A percentile compares a stretch with the other conserved stretches of the same genome.
phyloP scores from a whole-genome alignment of 2,113 vertebrate genomes.

The Anser cygnoides region DNA sequence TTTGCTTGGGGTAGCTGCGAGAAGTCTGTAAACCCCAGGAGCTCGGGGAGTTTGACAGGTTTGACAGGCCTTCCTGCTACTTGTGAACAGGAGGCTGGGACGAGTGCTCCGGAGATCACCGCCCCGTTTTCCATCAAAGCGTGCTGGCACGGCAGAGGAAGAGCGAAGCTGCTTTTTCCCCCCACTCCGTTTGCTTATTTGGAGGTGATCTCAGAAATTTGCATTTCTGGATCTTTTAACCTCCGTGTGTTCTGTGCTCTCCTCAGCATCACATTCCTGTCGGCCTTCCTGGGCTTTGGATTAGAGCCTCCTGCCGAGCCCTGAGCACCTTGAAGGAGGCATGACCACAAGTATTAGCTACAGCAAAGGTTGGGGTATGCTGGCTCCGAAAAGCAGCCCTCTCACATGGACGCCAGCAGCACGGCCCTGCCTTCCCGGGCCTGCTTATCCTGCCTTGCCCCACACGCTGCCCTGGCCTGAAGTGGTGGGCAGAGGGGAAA shows the following conservation, averaged over 20 bases:
- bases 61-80: constrained; percentile 38
- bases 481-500: neutral
- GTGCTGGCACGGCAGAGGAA: neutral
- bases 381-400: neutral
- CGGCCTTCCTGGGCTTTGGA: neutral
- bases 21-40: constrained; percentile 67
- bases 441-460: neutral
- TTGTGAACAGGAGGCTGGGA: constrained; percentile 13
- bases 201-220: neutral
- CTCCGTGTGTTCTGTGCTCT: neutral
- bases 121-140: neutral
- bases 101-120: neutral
- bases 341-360: accelerated
- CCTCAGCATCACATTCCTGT: neutral
- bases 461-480: neutral
- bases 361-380: neutral
- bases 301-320: neutral
- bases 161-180: neutral
- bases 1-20: constrained; percentile 62
- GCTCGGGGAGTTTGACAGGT: constrained; percentile 48
- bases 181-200: neutral
- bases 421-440: neutral
- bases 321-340: neutral
- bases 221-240: neutral
- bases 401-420: neutral